phyloP scores from a whole-genome alignment of 2,113 vertebrate species.

The Austrofundulus limnaeus region DNA sequence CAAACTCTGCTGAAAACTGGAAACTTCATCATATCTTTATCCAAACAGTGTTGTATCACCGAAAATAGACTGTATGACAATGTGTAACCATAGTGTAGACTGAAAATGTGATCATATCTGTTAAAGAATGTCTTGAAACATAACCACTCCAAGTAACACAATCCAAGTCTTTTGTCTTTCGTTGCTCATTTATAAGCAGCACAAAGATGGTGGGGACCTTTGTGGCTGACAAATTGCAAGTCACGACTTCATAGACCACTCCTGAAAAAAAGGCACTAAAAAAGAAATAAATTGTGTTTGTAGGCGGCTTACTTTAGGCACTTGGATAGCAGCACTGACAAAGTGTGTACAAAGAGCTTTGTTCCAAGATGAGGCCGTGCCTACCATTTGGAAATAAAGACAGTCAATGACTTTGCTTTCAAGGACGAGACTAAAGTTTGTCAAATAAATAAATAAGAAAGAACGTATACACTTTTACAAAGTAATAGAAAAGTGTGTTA shows the following conservation, averaged over 20 bases:
- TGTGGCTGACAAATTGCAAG: background rate
- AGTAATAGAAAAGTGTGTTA: background rate
- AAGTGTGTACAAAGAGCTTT: constrained; percentile 36
- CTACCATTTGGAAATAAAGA: constrained; percentile 39
- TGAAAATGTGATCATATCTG: background rate
- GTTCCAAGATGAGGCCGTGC: constrained; percentile 42
- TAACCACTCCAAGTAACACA: no score
- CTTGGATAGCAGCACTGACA: constrained; percentile 25
- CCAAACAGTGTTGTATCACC: background rate
- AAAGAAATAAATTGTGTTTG: constrained; percentile 21
- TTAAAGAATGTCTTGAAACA: background rate
- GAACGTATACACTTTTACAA: background rate
- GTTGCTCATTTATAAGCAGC: background rate
- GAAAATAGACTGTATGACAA: background rate
- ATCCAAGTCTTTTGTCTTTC: background rate
- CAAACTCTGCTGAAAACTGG: no score
- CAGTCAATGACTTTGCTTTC: constrained; percentile 21
- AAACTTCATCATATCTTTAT: no score
- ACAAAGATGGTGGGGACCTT: background rate
- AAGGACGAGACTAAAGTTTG: constrained; percentile 10
- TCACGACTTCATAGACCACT: constrained; percentile 8
- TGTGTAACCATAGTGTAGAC: background rate
- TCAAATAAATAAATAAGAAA: background rate
- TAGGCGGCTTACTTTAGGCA: constrained; percentile 21
- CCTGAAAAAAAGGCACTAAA: constrained; percentile 4